These are phyloP conservation scores for Heliconius ismenius DNA, from an alignment of 2,888 invertebrate genomes.

Conservation along the genomic window DNA sequence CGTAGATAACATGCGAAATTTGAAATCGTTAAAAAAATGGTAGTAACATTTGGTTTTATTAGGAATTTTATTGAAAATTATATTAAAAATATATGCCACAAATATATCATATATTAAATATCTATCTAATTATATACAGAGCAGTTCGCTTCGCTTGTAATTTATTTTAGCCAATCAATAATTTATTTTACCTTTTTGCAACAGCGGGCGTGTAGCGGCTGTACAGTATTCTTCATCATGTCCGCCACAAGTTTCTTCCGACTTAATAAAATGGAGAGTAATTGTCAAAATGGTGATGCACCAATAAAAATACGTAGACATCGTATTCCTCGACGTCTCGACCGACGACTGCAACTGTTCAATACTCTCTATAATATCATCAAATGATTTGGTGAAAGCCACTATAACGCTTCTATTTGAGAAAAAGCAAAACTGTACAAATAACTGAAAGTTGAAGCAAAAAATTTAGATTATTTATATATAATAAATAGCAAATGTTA, in stretches of 20 bases:
- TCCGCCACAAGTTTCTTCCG: slow-evolving; percentile 16
- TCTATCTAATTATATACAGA: background rate
- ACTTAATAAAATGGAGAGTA: background rate
- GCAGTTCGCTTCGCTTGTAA: slow-evolving; percentile 1
- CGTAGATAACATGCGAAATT: background rate
- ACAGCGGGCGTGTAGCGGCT: background rate
- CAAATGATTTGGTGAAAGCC: slow-evolving; percentile 57
- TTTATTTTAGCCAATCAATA: background rate
- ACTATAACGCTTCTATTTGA: slow-evolving; percentile 49
- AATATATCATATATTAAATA: background rate
- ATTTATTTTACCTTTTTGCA: slow-evolving; percentile 5
- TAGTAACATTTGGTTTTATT: background rate
- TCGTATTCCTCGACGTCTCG: slow-evolving; percentile 22
- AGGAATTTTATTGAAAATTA: background rate
- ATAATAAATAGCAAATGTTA: background rate
- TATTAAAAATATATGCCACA: too few relatives aligned
- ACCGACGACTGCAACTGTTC: slow-evolving; percentile 32
- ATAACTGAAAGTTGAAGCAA: slow-evolving; percentile 1
- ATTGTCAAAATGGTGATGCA: slow-evolving; percentile 12
- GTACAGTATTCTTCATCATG: slow-evolving; percentile 26
- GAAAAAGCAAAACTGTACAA: background rate
- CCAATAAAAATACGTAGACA: slow-evolving; percentile 15
- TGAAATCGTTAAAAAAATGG: background rate
- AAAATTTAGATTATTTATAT: background rate
- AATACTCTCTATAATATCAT: slow-evolving; percentile 48